Base-by-base conservation (phyloP, 2,113 vertebrate species). In the Pampusana beccarii region DNA sequence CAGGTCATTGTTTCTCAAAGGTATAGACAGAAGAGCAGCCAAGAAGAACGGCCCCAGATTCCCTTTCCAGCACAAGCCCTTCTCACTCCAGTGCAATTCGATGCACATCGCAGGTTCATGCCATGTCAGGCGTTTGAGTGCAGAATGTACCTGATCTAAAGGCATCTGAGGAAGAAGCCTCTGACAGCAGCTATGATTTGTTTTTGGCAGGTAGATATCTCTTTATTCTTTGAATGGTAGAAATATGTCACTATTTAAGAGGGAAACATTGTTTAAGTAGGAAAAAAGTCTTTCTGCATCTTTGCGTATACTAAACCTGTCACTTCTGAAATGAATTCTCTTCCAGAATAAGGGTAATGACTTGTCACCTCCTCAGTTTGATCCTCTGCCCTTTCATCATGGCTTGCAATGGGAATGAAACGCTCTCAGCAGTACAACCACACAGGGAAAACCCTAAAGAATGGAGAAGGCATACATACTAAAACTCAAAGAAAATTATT, bases 161-260 rank as follows among this genome's bases (percentile, higher is more conserved):
- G 73, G 67, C 54, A 91, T 78, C 87, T 51, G 36, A 91, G 53
- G 60, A 42, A 94, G 56, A 95, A 61, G 56, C 23, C n/a, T 93
- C 88, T 92, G 89, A 94, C 91, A 95, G 91, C 36, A 90, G 24
- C 79, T 88, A 38, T 92, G 87, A 93, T 96, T 96, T 95, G 88
- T 6, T 97, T 96, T 92, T 93, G 82, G 73, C 72, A 94, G 88
- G 80, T 62, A 79, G 34, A 34, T 53, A 8, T 92, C 84, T 82
- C 61, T 90, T 75, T 66, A 81, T 44, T 88, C 86, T 92, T 88
- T 36, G 54, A 91, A 78, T 65, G 12, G 28, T 77, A 81, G 75
- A 89, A 92, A 86, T 86, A 70, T 88, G 90, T 92, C 94, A 90
- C 62, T 48, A 38, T 29, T 33, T 58, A 79, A 48, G 67, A 88